Conservation (phyloP, 2,888 invertebrate species). For the Tinea semifulvella region DNA sequence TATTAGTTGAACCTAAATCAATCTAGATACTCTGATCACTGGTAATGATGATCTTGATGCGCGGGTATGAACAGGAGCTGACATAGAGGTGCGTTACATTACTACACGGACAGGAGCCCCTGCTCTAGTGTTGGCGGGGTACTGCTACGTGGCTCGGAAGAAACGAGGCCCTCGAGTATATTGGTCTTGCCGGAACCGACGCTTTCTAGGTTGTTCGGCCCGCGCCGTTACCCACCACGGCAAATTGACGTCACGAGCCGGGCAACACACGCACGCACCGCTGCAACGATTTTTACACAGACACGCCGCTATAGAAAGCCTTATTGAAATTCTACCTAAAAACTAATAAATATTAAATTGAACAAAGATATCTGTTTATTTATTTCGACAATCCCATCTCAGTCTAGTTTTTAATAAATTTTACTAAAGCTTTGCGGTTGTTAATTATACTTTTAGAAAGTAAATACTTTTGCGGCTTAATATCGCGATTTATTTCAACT, state of each 20-base stretch:
- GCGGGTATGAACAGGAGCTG: slow-evolving; percentile 5
- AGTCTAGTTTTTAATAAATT: no score
- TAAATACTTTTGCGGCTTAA: no score
- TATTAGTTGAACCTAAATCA: no score
- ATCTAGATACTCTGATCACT: no score
- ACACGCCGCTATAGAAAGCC: slow-evolving; percentile 46
- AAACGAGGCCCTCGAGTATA: slow-evolving; percentile 50
- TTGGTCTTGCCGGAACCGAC: slow-evolving; percentile 46
- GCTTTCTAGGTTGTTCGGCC: slow-evolving; percentile 41
- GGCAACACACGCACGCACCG: slow-evolving; percentile 38
- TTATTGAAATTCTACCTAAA: slow-evolving; percentile 45
- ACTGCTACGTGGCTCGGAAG: slow-evolving; percentile 49
- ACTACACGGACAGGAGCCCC: slow-evolving; percentile 56
- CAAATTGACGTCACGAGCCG: slow-evolving; percentile 32
- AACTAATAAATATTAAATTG: slow-evolving; percentile 1
- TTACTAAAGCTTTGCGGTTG: no score
- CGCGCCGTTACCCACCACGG: slow-evolving; percentile 47
- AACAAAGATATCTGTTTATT: no score
- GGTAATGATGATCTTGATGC: no score
- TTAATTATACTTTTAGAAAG: no score
- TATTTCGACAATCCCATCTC: no score
- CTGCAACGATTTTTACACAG: slow-evolving; percentile 29
- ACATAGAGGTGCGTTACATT: slow-evolving; percentile 29
- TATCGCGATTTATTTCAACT: no score
- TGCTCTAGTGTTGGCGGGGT: slow-evolving; percentile 44